Conservation (phyloP, 92 coral and sea anemone genomes). For the Epizoanthus fatuus region DNA sequence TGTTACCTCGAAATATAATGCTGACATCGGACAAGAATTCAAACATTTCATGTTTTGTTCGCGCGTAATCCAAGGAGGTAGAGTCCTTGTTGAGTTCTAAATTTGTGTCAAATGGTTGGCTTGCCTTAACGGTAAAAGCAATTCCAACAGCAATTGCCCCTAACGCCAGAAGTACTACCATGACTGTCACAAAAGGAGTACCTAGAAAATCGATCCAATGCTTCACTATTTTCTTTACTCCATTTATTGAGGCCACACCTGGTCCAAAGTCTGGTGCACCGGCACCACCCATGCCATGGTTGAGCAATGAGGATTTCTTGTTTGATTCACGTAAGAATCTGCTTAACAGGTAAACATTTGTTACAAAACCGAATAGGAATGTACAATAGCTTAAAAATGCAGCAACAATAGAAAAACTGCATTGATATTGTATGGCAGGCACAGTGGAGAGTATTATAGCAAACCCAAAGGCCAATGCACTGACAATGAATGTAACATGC, state of each 20-base stretch:
- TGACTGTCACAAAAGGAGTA: not conserved
- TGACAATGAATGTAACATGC: not conserved
- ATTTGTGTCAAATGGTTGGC: slow-evolving; percentile 35
- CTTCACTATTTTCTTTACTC: not conserved
- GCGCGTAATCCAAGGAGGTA: slow-evolving; percentile 24
- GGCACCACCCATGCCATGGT: not conserved
- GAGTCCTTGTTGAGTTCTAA: slow-evolving; percentile 22
- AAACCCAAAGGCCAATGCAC: not conserved
- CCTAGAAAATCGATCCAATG: not conserved
- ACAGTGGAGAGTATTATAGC: not conserved
- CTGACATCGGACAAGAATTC: slow-evolving; percentile 38
- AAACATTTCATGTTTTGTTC: slow-evolving; percentile 40
- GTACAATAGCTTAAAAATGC: not conserved
- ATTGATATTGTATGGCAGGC: not conserved
- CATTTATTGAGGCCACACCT: not conserved
- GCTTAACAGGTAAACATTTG: not conserved
- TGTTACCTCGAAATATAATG: slow-evolving; percentile 31
- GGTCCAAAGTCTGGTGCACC: not conserved
- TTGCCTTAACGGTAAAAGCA: not conserved
- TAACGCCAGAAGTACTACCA: not conserved
- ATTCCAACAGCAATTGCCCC: not conserved
- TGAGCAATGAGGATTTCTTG: not conserved
- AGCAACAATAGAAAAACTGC: not conserved
- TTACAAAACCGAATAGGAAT: slow-evolving; percentile 7
- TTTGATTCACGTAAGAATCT: not conserved